Base-by-base conservation (phyloP, 1,140 invertebrate species). In the Drosophila ogumai region DNA sequence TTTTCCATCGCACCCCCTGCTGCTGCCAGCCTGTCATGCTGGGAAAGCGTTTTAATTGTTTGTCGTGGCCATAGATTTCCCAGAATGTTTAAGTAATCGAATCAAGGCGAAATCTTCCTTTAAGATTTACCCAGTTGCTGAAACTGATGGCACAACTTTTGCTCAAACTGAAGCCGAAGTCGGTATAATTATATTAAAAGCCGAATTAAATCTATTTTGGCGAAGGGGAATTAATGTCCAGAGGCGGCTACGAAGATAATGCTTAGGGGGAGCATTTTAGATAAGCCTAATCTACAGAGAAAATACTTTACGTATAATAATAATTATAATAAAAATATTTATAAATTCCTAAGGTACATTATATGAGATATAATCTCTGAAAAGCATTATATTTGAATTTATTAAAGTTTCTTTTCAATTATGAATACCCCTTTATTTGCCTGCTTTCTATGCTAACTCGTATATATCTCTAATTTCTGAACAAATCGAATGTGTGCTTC, bases 41-140 rank as follows among this genome's bases (percentile, higher is more conserved):
- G 57, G 69, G 52, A 80, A 58, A 80, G 69, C 69, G 64, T 75
- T 69, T 80, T 75, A 80, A 80, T 74, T 68, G 59, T 80, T 80
- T 76, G 54, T 66, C 50, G 52, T 65, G 59, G 54, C 60, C 44
- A 57, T 72, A 71, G 68, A 72, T 59, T 59, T 72, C 66, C 10
- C 44, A 71, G 68, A 72, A 71, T 72, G 52, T 72, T 72, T 71
- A 58, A 72, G 68, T 72, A 72, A 72, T 72, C 68, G 68, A 72
- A 72, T 72, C 68, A 72, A 40, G 68, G 44, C 52, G 38, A 32
- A 65, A 72, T 71, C 57, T 68, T 72, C 40, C 68, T 72, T 49
- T 72, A 72, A 72, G 68, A 72, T 59, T 72, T 71, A 49, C 19
- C 47, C 52, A 55, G 36, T 36, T 49, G 28, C 44, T 38, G 36